Evolutionary conservation across 2,797 vertebrate genomes (phyloP).

Genomic region (Gouania willdenowi): DNA sequence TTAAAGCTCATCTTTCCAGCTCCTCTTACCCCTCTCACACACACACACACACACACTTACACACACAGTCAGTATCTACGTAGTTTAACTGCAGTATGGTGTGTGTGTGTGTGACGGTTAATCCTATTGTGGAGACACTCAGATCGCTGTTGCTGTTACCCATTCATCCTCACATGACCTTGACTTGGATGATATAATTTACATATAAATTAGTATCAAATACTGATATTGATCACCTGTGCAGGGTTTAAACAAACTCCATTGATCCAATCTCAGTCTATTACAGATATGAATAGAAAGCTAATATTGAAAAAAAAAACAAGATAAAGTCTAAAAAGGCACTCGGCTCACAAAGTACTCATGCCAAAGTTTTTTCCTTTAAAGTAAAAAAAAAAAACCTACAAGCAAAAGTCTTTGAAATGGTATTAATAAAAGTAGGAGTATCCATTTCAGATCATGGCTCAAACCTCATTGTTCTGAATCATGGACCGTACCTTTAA

Average conservation of each 20-base stretch:
- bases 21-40: constrained; percentile 3
- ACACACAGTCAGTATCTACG: not conserved
- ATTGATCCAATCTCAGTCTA: constrained; percentile 27
- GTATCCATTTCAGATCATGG: not conserved
- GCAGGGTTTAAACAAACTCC: constrained; percentile 20
- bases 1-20: constrained; percentile 40
- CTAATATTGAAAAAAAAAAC: constrained; percentile 3
- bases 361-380: not conserved
- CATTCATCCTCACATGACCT: constrained; percentile 20
- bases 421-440: not conserved
- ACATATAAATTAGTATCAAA: constrained; percentile 42
- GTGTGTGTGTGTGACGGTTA: constrained; percentile 10
- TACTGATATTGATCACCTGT: constrained; percentile 21
- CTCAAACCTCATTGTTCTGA: too few relatives aligned
- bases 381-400: too few relatives aligned
- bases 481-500: constrained; percentile 9
- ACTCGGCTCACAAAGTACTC: constrained; percentile 4
- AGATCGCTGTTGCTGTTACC: not conserved
- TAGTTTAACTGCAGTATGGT: constrained; percentile 11
- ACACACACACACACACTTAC: constrained; percentile 10
- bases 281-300: not conserved
- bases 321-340: constrained; percentile 13
- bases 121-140: constrained; percentile 26
- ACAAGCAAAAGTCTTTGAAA: too few relatives aligned
- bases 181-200: constrained; percentile 28